phyloP scores from a whole-genome alignment of 2,888 invertebrate genomes.

The Callinectes sapidus region DNA sequence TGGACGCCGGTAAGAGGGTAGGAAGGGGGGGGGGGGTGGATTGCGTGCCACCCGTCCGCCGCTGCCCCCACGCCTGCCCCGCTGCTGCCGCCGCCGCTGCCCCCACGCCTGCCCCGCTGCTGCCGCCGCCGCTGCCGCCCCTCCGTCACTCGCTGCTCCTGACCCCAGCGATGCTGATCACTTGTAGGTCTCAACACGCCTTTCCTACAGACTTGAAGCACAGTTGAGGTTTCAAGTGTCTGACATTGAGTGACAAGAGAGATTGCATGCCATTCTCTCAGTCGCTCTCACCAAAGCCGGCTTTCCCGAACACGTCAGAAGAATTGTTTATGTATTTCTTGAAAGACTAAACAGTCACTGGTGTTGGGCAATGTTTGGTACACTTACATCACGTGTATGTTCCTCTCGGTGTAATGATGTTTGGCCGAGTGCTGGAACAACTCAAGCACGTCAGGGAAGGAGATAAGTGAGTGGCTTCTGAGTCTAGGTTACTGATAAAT shows the following conservation, averaged over 20 bases:
- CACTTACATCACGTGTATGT: constrained; percentile 6
- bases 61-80: constrained; percentile 19
- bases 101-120: constrained; percentile 28
- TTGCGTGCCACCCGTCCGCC: neutral
- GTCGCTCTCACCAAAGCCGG: neutral
- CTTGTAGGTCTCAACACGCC: neutral
- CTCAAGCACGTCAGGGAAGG: constrained; percentile 4
- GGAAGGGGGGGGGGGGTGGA: too few relatives aligned
- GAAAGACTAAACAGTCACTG: neutral
- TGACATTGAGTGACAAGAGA: constrained; percentile 23
- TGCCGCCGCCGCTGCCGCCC: neutral
- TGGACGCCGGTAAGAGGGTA: constrained; percentile 5
- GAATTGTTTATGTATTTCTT: constrained; percentile 14
- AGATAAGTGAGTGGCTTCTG: neutral
- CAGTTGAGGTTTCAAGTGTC: constrained; percentile 6
- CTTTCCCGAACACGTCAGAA: neutral
- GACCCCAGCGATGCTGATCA: neutral
- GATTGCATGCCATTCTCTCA: constrained; percentile 17
- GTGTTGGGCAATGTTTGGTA: neutral
- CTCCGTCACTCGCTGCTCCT: neutral
- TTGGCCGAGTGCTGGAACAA: neutral
- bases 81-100: too few relatives aligned
- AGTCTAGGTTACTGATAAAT: constrained; percentile 31
- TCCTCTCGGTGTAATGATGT: neutral
- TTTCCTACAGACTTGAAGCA: neutral